phyloP scores from a whole-genome alignment of 2,888 invertebrate genomes.

The Eudemis profundana region DNA sequence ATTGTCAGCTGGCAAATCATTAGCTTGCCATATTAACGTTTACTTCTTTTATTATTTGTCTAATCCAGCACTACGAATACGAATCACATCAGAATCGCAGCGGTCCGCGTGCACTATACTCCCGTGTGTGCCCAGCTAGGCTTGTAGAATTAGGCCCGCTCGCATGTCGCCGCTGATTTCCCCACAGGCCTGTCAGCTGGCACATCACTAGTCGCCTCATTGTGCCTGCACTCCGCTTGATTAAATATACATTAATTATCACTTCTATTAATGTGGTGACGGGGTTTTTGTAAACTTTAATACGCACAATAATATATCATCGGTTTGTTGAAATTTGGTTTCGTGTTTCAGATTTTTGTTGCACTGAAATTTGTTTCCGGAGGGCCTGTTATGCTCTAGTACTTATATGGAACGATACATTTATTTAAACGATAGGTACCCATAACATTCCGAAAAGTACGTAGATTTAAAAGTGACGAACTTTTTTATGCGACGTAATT shows the following conservation, averaged over 20 bases:
- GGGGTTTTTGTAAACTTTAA: constrained; percentile 5
- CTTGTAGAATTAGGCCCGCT: constrained; percentile 60
- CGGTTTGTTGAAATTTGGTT: not conserved
- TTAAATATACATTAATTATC: constrained; percentile 69
- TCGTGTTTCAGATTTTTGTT: too few species aligned
- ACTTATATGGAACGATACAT: too few species aligned
- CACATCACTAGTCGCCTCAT: constrained; percentile 68
- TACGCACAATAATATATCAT: not conserved
- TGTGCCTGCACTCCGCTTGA: constrained; percentile 68
- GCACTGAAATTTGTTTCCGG: too few species aligned
- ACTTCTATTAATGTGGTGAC: constrained; percentile 22
- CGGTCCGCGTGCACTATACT: not conserved
- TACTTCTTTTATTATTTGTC: too few species aligned
- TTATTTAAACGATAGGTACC: too few species aligned
- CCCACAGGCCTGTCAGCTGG: constrained; percentile 66
- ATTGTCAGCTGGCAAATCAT: constrained; percentile 64
- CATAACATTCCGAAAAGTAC: too few species aligned
- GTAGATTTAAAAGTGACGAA: too few species aligned
- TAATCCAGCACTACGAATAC: not conserved
- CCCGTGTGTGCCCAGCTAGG: constrained; percentile 43
- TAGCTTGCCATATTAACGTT: too few species aligned
- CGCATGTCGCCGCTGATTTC: constrained; percentile 70
- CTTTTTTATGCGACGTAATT: too few species aligned
- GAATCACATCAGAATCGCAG: too few species aligned
- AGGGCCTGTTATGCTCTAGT: too few species aligned